Conservation (phyloP, 2,888 invertebrate genomes). For the Abrostola tripartita region DNA sequence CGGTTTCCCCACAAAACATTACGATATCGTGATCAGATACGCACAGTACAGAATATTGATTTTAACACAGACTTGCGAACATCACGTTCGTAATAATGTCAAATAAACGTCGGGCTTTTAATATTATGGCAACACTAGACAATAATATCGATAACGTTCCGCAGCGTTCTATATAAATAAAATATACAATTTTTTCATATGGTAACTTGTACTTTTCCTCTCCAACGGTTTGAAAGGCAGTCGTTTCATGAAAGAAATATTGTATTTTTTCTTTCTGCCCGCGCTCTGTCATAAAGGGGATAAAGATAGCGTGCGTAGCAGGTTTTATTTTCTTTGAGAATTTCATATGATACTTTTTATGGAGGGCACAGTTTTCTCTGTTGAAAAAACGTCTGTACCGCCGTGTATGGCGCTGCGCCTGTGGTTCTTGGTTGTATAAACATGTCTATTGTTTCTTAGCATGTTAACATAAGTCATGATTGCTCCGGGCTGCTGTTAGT, state of each 20-base stretch:
- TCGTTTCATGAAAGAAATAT: constrained; percentile 60
- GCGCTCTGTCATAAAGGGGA: constrained; percentile 58
- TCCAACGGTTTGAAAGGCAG: constrained; percentile 58
- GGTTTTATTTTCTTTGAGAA: constrained; percentile 63
- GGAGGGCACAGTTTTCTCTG: constrained; percentile 32
- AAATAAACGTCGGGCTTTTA: constrained; percentile 15
- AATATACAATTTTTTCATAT: constrained; percentile 58
- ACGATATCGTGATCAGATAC: too few relatives aligned
- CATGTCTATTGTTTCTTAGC: constrained; percentile 7
- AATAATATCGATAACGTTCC: constrained; percentile 33
- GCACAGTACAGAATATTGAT: not conserved
- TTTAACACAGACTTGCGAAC: not conserved
- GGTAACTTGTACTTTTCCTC: constrained; percentile 66
- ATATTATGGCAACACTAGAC: constrained; percentile 46
- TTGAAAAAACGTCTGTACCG: constrained; percentile 37
- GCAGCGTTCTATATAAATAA: constrained; percentile 18
- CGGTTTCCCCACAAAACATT: too few relatives aligned
- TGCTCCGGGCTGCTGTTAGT: too few relatives aligned
- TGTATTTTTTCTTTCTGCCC: constrained; percentile 55
- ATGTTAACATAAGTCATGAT: not conserved
- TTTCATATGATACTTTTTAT: constrained; percentile 65
- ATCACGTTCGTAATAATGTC: constrained; percentile 2
- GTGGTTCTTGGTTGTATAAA: constrained; percentile 12
- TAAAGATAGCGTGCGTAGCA: constrained; percentile 55
- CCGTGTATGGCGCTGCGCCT: constrained; percentile 31